These are phyloP conservation scores for Taeniopygia guttata DNA, from an alignment of 2,797 vertebrate genomes.

Conservation along the genomic window DNA sequence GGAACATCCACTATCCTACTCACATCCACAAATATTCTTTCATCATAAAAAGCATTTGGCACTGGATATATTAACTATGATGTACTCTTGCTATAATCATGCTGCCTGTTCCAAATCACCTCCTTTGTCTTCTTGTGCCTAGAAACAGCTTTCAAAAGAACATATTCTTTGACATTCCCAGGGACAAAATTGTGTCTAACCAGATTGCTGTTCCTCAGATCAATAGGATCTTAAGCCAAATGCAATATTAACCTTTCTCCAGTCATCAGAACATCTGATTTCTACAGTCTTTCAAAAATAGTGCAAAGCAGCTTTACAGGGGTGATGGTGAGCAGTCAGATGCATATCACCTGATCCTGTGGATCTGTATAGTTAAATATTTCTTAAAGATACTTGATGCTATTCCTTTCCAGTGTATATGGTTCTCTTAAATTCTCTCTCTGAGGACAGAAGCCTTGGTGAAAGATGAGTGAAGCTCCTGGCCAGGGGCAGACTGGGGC, in stretches of 20 bases:
- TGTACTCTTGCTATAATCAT: neutral
- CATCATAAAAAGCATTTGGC: neutral
- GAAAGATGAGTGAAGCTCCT: too few species aligned
- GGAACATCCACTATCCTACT: neutral
- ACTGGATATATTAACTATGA: neutral
- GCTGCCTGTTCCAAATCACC: neutral
- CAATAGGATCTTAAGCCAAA: neutral
- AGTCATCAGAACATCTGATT: neutral
- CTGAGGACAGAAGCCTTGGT: too few species aligned
- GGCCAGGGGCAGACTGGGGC: too few species aligned
- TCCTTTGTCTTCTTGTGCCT: neutral
- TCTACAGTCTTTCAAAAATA: neutral
- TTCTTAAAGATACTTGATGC: too few species aligned
- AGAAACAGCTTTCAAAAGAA: neutral
- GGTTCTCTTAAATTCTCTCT: too few species aligned
- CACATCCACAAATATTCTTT: neutral
- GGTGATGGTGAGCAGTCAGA: too few species aligned
- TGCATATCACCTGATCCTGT: too few species aligned
- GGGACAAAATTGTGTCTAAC: neutral
- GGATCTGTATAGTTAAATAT: too few species aligned
- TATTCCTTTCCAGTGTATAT: too few species aligned
- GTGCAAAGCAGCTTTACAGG: neutral
- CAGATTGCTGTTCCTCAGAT: neutral
- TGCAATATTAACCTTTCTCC: neutral
- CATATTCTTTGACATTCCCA: neutral